Evolutionary conservation across 2,113 vertebrate species (phyloP).

Genomic region (Gasterosteus nipponicus): DNA sequence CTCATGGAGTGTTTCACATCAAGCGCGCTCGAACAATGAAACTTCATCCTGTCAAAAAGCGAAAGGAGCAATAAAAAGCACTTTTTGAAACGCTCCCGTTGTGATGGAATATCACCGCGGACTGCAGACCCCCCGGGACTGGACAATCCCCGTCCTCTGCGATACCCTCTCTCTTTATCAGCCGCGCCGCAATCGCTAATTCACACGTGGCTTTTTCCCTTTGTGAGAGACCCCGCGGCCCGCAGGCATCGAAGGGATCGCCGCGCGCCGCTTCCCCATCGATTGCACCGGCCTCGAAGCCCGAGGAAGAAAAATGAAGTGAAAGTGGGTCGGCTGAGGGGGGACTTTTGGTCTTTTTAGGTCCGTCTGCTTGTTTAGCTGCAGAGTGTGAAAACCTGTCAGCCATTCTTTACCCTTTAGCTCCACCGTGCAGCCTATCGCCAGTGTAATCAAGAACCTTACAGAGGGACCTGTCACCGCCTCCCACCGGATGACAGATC

Average conservation of each 20-base stretch:
- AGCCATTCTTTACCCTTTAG: constrained; percentile 58
- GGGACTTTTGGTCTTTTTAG: neutral
- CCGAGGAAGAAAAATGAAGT: constrained; percentile 29
- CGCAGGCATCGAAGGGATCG: neutral
- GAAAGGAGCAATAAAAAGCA: neutral
- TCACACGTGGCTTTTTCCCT: constrained; percentile 1
- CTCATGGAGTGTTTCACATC: neutral
- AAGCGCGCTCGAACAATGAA: neutral
- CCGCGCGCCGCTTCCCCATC: neutral
- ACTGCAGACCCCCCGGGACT: neutral
- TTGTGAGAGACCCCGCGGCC: neutral
- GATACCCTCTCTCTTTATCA: neutral
- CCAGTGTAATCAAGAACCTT: constrained; percentile 55
- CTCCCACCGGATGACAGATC: constrained; percentile 58
- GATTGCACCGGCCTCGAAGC: constrained; percentile 24
- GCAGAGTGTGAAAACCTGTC: constrained; percentile 52
- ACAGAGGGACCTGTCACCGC: constrained; percentile 42
- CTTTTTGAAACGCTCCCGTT: neutral
- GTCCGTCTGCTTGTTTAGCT: constrained; percentile 19
- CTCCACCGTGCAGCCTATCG: constrained; percentile 56
- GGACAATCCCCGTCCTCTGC: neutral
- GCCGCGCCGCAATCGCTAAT: neutral
- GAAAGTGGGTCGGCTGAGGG: constrained; percentile 56
- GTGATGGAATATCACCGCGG: neutral
- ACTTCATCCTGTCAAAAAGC: neutral